These are phyloP conservation scores for Sarcophaga subvicina DNA, from an alignment of 2,888 invertebrate species.

Conservation along the genomic window DNA sequence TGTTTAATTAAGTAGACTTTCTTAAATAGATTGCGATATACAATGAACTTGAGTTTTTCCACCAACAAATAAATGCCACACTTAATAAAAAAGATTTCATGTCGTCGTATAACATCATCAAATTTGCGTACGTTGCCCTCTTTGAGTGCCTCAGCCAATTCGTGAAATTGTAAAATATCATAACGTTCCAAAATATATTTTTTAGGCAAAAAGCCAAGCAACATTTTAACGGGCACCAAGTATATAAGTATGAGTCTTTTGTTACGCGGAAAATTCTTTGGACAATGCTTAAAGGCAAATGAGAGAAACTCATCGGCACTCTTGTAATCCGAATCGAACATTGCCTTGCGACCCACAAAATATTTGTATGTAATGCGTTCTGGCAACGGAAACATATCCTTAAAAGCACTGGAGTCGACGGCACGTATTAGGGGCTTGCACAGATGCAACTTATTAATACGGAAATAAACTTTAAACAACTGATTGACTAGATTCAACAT, in stretches of 20 bases:
- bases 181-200: conserved; percentile 91
- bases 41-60: conserved; percentile 96
- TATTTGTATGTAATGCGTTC: conserved; percentile 98
- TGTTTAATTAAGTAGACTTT: conserved; percentile 90
- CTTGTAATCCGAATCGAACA: conserved; percentile 98
- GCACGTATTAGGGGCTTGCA: conserved; percentile 98
- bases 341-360: conserved; percentile 97
- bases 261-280: conserved; percentile 90
- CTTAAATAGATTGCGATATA: conserved; percentile 97
- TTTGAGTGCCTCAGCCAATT: conserved; percentile 93
- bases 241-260: conserved; percentile 96
- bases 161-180: conserved; percentile 94
- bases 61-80: conserved; percentile 99
- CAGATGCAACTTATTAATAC: conserved; percentile 93
- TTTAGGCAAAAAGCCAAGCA: conserved; percentile 97
- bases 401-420: conserved; percentile 95
- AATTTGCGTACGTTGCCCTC: conserved; percentile 93
- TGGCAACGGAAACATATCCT: conserved; percentile 93
- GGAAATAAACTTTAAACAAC: conserved; percentile 95
- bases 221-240: conserved; percentile 98
- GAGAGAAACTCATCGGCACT: conserved; percentile 95
- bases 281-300: conserved; percentile 96
- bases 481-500: conserved; percentile 99
- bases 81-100: conserved; percentile 96
- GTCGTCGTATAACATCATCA: conserved; percentile 91